Conservation (phyloP, 2,888 invertebrate genomes). For the Sclerodermus sp. region DNA sequence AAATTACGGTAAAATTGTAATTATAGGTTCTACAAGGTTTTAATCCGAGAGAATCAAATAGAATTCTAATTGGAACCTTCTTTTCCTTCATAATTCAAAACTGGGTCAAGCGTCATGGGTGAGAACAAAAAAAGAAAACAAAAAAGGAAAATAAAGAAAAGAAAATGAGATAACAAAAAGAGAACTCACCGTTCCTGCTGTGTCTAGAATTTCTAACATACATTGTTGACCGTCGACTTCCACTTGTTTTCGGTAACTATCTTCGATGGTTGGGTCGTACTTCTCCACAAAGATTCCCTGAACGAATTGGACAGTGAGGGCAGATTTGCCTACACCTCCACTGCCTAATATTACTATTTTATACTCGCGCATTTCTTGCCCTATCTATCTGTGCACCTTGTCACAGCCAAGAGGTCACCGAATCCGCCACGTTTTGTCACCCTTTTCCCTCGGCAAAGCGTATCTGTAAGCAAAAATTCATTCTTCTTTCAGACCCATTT, state of each 20-base stretch:
- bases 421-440: constrained; percentile 53
- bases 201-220: constrained; percentile 99
- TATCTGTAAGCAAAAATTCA: no score
- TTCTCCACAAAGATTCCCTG: constrained; percentile 99
- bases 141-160: no score
- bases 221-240: constrained; percentile 99
- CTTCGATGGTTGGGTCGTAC: constrained; percentile 99
- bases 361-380: constrained; percentile 91
- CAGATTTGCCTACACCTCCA: constrained; percentile 99
- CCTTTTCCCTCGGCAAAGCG: constrained; percentile 39
- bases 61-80: no score
- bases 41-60: no score
- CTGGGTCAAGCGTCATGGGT: no score
- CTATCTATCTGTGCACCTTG: constrained; percentile 42
- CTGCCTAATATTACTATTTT: constrained; percentile 99
- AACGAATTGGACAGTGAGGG: constrained; percentile 95
- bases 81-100: no score
- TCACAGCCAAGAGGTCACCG: constrained; percentile 53
- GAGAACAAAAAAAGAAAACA: no score
- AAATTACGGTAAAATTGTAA: neutral
- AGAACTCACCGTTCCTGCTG: constrained; percentile 88
- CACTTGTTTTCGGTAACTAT: constrained; percentile 99
- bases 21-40: neutral
- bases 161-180: neutral
- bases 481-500: no score